These are phyloP conservation scores for Tholera decimalis DNA, from an alignment of 2,888 invertebrate species.

Conservation along the genomic window DNA sequence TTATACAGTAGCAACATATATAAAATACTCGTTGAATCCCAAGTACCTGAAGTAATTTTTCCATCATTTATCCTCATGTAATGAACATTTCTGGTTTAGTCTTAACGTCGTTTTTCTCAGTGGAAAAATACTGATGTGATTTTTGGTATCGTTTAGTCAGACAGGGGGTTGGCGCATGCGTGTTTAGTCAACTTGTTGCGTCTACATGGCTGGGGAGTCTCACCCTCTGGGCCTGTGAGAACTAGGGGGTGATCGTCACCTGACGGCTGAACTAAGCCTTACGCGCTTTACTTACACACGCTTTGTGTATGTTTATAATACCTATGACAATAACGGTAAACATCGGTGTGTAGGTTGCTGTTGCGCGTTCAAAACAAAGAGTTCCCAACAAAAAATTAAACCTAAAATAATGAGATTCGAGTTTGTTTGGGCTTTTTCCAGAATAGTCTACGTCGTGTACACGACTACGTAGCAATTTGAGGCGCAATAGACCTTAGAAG, in stretches of 20 bases:
- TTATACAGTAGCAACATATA: not conserved
- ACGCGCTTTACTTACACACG: constrained; percentile 54
- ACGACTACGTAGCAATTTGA: not conserved
- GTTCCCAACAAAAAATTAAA: not conserved
- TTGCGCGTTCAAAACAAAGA: constrained; percentile 5
- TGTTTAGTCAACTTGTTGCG: constrained; percentile 84
- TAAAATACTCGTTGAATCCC: constrained; percentile 12
- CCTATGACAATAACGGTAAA: constrained; percentile 38
- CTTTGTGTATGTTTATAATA: constrained; percentile 41
- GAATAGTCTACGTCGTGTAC: not conserved
- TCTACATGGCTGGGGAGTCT: constrained; percentile 78
- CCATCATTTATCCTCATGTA: constrained; percentile 4
- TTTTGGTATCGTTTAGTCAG: constrained; percentile 69
- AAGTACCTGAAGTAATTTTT: constrained; percentile 10
- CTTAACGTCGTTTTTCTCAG: constrained; percentile 60
- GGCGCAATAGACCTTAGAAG: not conserved
- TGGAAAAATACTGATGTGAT: constrained; percentile 82
- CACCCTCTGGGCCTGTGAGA: constrained; percentile 48
- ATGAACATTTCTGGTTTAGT: constrained; percentile 14
- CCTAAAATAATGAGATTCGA: not conserved
- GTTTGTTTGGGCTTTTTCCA: not conserved
- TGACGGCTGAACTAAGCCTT: constrained; percentile 64
- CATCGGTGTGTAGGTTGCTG: not conserved
- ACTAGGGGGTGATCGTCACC: constrained; percentile 70
- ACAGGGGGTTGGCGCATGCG: constrained; percentile 78